Percentiles rank a stretch among this genome's conserved stretches.
Evolutionary conservation across 92 coral and sea anemone species (phyloP).

Genomic region (Phymanthus crucifer): DNA sequence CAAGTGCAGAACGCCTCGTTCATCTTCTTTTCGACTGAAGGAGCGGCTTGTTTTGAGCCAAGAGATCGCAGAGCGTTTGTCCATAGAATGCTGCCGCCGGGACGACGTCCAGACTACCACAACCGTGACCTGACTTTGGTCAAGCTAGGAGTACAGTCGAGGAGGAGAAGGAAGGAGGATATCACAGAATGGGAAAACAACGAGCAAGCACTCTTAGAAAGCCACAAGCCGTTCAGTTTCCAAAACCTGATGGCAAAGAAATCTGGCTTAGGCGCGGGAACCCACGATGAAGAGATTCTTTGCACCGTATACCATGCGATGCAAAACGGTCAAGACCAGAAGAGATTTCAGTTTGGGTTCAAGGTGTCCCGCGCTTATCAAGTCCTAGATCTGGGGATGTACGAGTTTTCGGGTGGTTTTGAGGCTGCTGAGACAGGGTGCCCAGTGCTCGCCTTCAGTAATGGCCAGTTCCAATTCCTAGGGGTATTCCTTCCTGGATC

Average conservation of each 20-base stretch:
- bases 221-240: slow-evolving; percentile 62
- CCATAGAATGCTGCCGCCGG: slow-evolving; percentile 79
- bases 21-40: slow-evolving; percentile 55
- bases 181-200: slow-evolving; percentile 72
- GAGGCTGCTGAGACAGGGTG: slow-evolving; percentile 73
- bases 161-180: slow-evolving; percentile 58
- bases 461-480: slow-evolving; percentile 48
- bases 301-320: slow-evolving; percentile 64
- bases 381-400: slow-evolving; percentile 48
- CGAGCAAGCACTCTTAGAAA: slow-evolving; percentile 65
- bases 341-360: slow-evolving; percentile 59
- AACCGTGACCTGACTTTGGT: slow-evolving; percentile 76
- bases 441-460: slow-evolving; percentile 61
- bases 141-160: slow-evolving; percentile 75
- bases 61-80: slow-evolving; percentile 72
- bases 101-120: slow-evolving; percentile 80
- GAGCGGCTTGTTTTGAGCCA: slow-evolving; percentile 52
- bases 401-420: slow-evolving; percentile 55
- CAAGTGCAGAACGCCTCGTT: slow-evolving; percentile 63
- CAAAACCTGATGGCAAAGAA: slow-evolving; percentile 34
- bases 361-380: slow-evolving; percentile 58
- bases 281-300: slow-evolving; percentile 52
- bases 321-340: slow-evolving; percentile 23
- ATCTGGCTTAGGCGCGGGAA: slow-evolving; percentile 20
- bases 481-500: slow-evolving; percentile 82